phyloP scores from a whole-genome alignment of 1,140 invertebrate species.

The Brachionus calyciflorus region DNA sequence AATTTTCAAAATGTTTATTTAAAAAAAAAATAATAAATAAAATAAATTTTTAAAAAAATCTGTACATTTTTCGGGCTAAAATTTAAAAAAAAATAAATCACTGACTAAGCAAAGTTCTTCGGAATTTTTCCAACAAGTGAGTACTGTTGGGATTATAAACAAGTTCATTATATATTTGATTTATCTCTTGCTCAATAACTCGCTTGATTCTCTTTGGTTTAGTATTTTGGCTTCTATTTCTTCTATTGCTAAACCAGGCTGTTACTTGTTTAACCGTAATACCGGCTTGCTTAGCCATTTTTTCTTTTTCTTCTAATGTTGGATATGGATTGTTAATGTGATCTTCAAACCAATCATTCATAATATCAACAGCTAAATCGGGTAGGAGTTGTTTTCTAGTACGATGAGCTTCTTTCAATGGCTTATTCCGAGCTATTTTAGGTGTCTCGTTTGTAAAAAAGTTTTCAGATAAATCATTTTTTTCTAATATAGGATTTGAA shows the following conservation, averaged over 20 bases:
- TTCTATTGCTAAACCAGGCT: constrained; percentile 58
- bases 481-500: too few relatives aligned
- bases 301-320: constrained; percentile 53
- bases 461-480: too few relatives aligned
- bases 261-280: constrained; percentile 55
- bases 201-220: constrained; percentile 52
- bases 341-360: constrained; percentile 54
- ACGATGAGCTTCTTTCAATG: too few relatives aligned
- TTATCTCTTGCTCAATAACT: constrained; percentile 12
- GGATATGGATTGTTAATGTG: constrained; percentile 56
- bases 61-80: too few relatives aligned
- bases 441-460: too few relatives aligned
- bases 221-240: constrained; percentile 57
- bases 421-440: too few relatives aligned
- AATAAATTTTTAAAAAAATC: too few relatives aligned
- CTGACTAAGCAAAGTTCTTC: too few relatives aligned
- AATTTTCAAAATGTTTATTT: too few relatives aligned
- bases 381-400: constrained; percentile 31
- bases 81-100: too few relatives aligned
- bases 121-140: background rate
- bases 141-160: background rate
- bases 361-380: constrained; percentile 50
- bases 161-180: background rate
- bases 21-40: too few relatives aligned
- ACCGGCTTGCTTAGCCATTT: constrained; percentile 52